Conservation (phyloP, 2,888 invertebrate genomes). For the Tubulanus polymorphus region DNA sequence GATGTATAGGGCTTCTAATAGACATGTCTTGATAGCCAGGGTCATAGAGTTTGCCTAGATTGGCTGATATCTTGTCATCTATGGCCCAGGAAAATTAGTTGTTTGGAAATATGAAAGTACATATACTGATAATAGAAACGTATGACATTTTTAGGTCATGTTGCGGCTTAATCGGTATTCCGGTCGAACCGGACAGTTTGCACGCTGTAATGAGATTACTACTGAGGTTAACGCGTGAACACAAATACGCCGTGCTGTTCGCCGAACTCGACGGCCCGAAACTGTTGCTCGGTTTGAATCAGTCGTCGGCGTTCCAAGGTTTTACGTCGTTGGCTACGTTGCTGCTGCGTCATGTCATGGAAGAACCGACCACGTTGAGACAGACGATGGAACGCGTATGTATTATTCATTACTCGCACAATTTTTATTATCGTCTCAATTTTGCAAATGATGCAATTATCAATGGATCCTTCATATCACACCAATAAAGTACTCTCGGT, state of each 20-base stretch:
- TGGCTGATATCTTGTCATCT: no score
- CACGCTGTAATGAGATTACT: slow-evolving; percentile 73
- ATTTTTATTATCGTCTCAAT: no score
- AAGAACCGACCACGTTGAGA: slow-evolving; percentile 68
- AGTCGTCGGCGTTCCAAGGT: slow-evolving; percentile 69
- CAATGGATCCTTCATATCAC: no score
- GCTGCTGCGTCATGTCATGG: slow-evolving; percentile 73
- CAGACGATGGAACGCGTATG: slow-evolving; percentile 72
- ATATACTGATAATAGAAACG: no score
- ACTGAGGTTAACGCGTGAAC: slow-evolving; percentile 70
- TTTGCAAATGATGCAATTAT: no score
- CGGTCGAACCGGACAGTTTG: slow-evolving; percentile 72
- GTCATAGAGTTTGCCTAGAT: neutral
- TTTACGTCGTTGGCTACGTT: slow-evolving; percentile 72
- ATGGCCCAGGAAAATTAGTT: no score
- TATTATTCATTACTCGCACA: neutral
- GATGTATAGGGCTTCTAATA: neutral
- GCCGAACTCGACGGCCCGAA: slow-evolving; percentile 71
- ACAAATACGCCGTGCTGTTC: slow-evolving; percentile 69
- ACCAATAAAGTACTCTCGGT: no score
- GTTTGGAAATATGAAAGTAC: no score
- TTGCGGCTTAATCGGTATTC: slow-evolving; percentile 66
- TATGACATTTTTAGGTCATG: slow-evolving; percentile 59
- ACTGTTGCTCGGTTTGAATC: slow-evolving; percentile 67
- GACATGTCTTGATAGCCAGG: neutral